Evolutionary conservation across 2,888 invertebrate genomes (phyloP).

Genomic region (Tipula unca): DNA sequence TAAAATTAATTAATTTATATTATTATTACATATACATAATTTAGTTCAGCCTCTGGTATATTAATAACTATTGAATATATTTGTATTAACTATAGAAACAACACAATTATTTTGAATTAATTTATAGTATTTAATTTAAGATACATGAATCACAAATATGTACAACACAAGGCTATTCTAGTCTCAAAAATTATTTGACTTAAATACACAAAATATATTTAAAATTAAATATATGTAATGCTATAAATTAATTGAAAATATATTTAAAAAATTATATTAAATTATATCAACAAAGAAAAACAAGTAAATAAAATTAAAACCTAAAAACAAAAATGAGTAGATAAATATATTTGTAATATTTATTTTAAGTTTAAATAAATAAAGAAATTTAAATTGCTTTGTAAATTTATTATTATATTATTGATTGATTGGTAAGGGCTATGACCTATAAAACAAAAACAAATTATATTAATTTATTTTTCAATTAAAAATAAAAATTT

Average conservation of each 20-base stretch:
- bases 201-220: not conserved
- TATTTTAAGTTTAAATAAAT: not conserved
- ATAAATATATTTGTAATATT: constrained; percentile 14
- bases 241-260: not conserved
- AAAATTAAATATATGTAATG: not conserved
- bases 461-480: constrained; percentile 14
- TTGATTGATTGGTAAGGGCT: constrained; percentile 14
- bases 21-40: not conserved
- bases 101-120: not conserved
- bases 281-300: not conserved
- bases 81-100: not conserved
- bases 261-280: not conserved
- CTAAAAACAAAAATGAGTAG: not conserved
- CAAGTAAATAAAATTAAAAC: not conserved
- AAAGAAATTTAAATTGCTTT: not conserved
- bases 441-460: not conserved
- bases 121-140: not conserved
- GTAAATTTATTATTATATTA: not conserved
- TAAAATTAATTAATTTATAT: not conserved
- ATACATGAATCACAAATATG: not conserved
- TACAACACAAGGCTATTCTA: not conserved
- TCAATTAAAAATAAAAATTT: not conserved
- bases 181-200: not conserved
- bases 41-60: not conserved
- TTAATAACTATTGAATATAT: not conserved